phyloP scores from a whole-genome alignment of 2,888 invertebrate species.

The Stratiomys singularior region DNA sequence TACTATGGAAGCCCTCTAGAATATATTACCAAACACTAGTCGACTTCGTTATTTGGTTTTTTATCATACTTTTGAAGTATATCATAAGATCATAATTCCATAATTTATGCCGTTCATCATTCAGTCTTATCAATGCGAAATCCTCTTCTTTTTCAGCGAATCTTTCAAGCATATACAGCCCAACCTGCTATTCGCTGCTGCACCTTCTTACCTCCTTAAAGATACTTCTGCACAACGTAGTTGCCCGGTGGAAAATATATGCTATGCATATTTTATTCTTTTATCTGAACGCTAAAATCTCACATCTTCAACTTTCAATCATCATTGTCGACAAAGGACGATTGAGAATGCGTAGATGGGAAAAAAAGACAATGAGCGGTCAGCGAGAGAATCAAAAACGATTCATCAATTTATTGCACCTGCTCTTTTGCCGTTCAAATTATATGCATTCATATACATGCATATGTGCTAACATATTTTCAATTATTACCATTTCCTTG shows the following conservation, averaged over 20 bases:
- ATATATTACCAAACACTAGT: too few relatives aligned
- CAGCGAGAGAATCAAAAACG: not conserved
- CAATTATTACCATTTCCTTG: not conserved
- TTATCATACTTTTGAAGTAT: not conserved
- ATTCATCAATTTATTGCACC: conserved; percentile 5
- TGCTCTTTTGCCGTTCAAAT: conserved; percentile 5
- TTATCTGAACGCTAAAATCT: not conserved
- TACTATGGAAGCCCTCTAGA: not conserved
- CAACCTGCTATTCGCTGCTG: not conserved
- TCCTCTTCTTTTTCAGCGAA: not conserved
- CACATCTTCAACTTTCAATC: not conserved
- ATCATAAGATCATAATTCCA: not conserved
- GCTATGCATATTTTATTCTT: not conserved
- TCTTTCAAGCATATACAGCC: not conserved
- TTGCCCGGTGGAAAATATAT: not conserved
- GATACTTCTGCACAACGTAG: too few relatives aligned
- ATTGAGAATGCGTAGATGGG: too few relatives aligned
- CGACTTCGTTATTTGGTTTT: too few relatives aligned
- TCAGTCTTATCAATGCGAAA: not conserved
- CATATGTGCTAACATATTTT: too few relatives aligned
- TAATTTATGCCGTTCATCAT: not conserved
- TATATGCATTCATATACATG: not conserved
- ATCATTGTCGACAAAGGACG: not conserved
- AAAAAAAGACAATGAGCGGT: not conserved
- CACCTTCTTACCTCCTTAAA: not conserved